Evolutionary conservation across 2,113 vertebrate genomes (phyloP), one percentile per base, ranked within the genome.

Genomic region (Tragelaphus buxtoni): DNA sequence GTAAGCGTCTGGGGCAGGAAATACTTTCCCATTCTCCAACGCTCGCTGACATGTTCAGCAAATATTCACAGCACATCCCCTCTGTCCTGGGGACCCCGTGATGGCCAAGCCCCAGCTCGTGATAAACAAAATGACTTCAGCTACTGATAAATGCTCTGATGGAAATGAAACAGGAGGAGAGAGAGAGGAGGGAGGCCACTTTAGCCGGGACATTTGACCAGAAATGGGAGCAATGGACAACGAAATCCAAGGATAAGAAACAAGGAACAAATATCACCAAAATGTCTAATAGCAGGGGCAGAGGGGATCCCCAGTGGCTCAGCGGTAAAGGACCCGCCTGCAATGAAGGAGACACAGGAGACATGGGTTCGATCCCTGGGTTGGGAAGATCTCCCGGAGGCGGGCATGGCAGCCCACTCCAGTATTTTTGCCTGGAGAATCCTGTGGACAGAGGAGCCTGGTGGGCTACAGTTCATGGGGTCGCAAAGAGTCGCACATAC

Each of bases 41-140:
- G 3, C 47, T 56, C 0, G 0, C 20, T 53, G 26, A 26, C 2
- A 2, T 1, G 1, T 42, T 28, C 77, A n/a, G 26, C 4, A 1
- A 39, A 45, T 30, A 13, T 20, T 45, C 26, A 3, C 13, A 0
- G 0, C 5, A 22, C 17, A 35, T 47, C 22, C 65, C 69, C n/a
- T 84, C 58, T 30, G 26, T 65, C 65, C 20, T 24, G 7, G 10
- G 5, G 28, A 77, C 56, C 39, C 55, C 1, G 6, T 9, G 60
- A 61, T 18, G 32, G 88, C 53, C 0, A 0, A 84, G 24, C 20
- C 18, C 65, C 47, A 7, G 63, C 22, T 9, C 39, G 1, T 32
- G 9, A 58, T 24, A 20, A 76, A 32, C 39, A 17, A 65, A 61
- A 45, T 35, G 55, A 74, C 49, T 60, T 58, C 49, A 60, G 56